Evolutionary conservation across 2,888 invertebrate genomes (phyloP).

Genomic region (Acrocyrtus sp.): DNA sequence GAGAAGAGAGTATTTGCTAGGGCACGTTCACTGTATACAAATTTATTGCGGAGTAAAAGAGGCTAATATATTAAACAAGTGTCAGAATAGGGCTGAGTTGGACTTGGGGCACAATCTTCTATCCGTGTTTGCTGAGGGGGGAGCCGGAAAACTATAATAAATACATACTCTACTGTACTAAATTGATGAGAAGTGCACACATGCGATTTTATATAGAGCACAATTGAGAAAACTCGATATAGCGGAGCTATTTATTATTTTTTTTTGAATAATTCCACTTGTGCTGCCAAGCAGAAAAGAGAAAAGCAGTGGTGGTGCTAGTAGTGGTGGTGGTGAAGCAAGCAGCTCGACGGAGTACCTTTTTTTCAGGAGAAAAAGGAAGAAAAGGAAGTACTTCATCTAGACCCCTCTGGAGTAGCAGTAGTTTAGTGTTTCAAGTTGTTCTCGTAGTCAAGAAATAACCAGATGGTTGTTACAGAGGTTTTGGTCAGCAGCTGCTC

Average conservation of each 20-base stretch:
- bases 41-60: slow-evolving; percentile 35
- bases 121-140: slow-evolving; percentile 9
- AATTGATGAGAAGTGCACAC: slow-evolving; percentile 13
- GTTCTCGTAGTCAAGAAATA: too few species aligned
- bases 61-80: slow-evolving; percentile 42
- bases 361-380: too few species aligned
- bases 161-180: not conserved
- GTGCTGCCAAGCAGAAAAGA: slow-evolving; percentile 27
- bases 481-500: slow-evolving; percentile 24
- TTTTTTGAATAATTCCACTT: slow-evolving; percentile 32
- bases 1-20: slow-evolving; percentile 34
- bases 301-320: too few species aligned
- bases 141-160: not conserved
- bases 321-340: too few species aligned
- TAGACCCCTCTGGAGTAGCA: not conserved
- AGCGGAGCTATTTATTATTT: slow-evolving; percentile 38
- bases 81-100: slow-evolving; percentile 33
- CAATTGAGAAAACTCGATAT: slow-evolving; percentile 36
- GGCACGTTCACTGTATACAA: slow-evolving; percentile 49
- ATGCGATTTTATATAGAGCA: too few species aligned
- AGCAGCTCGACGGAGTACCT: too few species aligned
- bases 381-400: slow-evolving; percentile 16
- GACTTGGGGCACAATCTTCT: too few species aligned
- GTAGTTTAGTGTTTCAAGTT: not conserved
- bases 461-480: slow-evolving; percentile 9